Base-by-base conservation (phyloP, 1,140 invertebrate species). In the Aporrectodea caliginosa region DNA sequence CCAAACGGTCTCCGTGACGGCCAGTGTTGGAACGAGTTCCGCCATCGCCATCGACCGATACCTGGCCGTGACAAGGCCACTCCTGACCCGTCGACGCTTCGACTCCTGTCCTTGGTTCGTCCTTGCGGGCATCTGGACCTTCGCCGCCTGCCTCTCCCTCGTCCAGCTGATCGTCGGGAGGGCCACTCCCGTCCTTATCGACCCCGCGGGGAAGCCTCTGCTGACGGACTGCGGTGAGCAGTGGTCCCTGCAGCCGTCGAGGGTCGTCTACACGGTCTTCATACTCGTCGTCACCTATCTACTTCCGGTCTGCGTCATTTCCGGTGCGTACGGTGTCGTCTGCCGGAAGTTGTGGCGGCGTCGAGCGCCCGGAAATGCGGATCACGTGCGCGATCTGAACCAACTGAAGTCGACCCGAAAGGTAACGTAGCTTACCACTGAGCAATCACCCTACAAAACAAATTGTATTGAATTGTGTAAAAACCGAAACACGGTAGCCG, bases 381-480 rank as follows among this genome's bases (percentile, higher is more conserved):
- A 91, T 79, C 83, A 86, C 1, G 83, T 82, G 2, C 78, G 90
- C 68, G 90, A 91, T 81, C 82, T 85, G 34, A 84, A 86, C n/a
- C 89, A 90, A 78, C 83, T 90, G n/a, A 83, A 85, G 69, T 87
- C 88, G 0, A 91, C 90, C 82, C 84, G 86, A 73, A 91, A 91
- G 88, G 90, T 91, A 73, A 35, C 22, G 31, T 69, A n/a, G n/a
- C n/a, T n/a, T n/a, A n/a, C n/a, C n/a, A n/a, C n/a, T n/a, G 84
- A 83, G n/a, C n/a, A n/a, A n/a, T n/a, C n/a, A n/a, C n/a, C n/a
- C n/a, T n/a, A n/a, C n/a, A n/a, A n/a, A n/a, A n/a, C n/a, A n/a
- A n/a, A n/a, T n/a, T n/a, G n/a, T n/a, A n/a, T n/a, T n/a, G n/a
- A n/a, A n/a, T n/a, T n/a, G n/a, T n/a, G n/a, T n/a, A n/a, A n/a